Evolutionary conservation across 2,113 vertebrate genomes (phyloP).

Genomic region (rat (Rattus norvegicus)): GRCr8 NC_086038.1:6799501-6800000

Average conservation of each 20-base stretch:
- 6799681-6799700: not conserved
- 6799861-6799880: not conserved
- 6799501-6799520: conserved; percentile 52
- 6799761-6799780: not conserved
- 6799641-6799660: not conserved
- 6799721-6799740: not conserved
- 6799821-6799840: not conserved
- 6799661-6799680: not conserved
- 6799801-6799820: not conserved
- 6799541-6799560: not conserved
- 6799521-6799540: not conserved
- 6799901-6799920: not conserved
- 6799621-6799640: not conserved
- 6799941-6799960: not conserved
- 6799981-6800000: not conserved
- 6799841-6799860: not conserved
- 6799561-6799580: not conserved
- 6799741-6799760: not conserved
- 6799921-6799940: not conserved
- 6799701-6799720: not conserved
- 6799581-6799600: conserved; percentile 42
- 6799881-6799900: too few relatives aligned
- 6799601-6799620: not conserved
- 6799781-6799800: not conserved
- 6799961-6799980: not conserved